Evolutionary conservation across 2,113 vertebrate species (phyloP), one percentile per base, ranked within the genome.

Genomic region (Tragelaphus imberbis): DNA sequence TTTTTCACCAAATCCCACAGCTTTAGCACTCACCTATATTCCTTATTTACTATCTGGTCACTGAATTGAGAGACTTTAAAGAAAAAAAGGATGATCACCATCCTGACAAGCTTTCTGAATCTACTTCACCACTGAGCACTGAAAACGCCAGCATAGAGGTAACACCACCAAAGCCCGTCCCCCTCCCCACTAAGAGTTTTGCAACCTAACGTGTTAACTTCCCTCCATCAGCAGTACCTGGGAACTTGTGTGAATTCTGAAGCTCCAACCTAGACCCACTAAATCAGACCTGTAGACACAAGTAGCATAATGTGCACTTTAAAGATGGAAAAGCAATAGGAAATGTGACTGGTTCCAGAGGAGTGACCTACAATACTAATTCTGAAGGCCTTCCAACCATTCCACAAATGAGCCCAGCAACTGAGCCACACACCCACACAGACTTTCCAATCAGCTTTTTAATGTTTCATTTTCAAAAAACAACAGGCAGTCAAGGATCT

Each of bases 381-480:
- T 40, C 1, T 44, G 68, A 56, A 92, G 14, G 36, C 30, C 58
- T 71, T 30, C 30, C 8, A 44, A 71, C 71, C 51, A 71, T 17
- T 53, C 44, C 16, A 65, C 51, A 91, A 77, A 93, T 33, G 14
- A 91, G 47, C 28, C 28, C 33, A 58, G 81, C 33, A 94, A 68
- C 0, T 88, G 33, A 40, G 65, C 28, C 44, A 88, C 33, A 75
- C 33, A 88, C n/a, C n/a, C 13, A 49, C 44, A 56, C 10, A 40
- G 33, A n/a, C 21, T 59, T 91, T 95, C 92, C 61, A 88, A 28
- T 77, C 27, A 53, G 27, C 36, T 84, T 94, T 96, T 85, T 84
- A 84, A 90, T 28, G 28, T 61, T 93, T 93, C 49, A 30, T 58
- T 96, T 96, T 89, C 77, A 88, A 95, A 96, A 9, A 89, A 7